A percentile compares a stretch with the other conserved stretches of the same genome.
Evolutionary conservation across 2,797 vertebrate genomes (phyloP).

Genomic region (Hipposideros larvatus): DNA sequence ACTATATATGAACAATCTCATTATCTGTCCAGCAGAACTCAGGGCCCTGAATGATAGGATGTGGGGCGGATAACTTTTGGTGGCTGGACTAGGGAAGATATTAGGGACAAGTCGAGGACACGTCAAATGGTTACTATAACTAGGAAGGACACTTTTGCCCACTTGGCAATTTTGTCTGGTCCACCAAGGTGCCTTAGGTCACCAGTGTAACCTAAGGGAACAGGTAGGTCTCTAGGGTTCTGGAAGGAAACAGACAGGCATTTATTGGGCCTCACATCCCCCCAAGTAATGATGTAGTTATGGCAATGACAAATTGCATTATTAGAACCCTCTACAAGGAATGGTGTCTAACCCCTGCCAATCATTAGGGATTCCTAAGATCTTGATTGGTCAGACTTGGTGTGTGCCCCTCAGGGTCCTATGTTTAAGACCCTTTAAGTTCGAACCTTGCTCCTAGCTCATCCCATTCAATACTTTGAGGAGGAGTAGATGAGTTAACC

Average conservation of each 20-base stretch:
- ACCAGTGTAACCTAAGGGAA: not conserved
- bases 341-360: not conserved
- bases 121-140: not conserved
- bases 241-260: not conserved
- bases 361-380: not conserved
- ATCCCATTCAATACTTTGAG: not conserved
- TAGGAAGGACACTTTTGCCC: not conserved
- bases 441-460: not conserved
- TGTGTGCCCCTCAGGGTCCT: not conserved
- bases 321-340: constrained; percentile 22
- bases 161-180: not conserved
- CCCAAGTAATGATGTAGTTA: not conserved
- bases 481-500: not conserved
- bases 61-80: not conserved
- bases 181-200: not conserved
- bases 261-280: not conserved
- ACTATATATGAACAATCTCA: not conserved
- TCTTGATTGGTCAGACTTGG: not conserved
- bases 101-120: not conserved
- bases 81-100: not conserved
- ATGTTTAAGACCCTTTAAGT: not conserved
- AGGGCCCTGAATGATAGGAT: not conserved
- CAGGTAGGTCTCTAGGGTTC: not conserved
- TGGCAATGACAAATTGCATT: not conserved
- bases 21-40: not conserved